A percentile compares a stretch with the other conserved stretches of the same genome.
Conservation (phyloP, 2,113 vertebrate species). For the Cardinalis cardinalis region DNA sequence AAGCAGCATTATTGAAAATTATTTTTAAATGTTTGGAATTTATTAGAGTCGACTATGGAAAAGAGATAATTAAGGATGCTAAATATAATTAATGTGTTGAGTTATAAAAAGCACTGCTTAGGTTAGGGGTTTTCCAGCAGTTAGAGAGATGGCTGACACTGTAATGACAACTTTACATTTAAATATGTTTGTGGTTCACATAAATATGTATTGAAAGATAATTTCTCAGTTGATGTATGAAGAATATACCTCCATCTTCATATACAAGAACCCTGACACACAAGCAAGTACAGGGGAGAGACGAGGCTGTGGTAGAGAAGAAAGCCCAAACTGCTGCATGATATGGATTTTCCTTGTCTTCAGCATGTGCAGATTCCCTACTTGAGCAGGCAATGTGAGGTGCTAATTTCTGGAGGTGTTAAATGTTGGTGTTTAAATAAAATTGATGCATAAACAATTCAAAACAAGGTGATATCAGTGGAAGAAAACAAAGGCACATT, state of each 20-base stretch:
- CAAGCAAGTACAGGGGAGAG: not conserved
- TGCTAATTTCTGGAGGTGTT: not conserved
- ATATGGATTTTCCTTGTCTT: not conserved
- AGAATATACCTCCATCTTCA: not conserved
- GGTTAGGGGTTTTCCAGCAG: slow-evolving; percentile 50
- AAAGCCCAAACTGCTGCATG: not conserved
- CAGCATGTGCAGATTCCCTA: not conserved
- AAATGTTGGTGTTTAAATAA: not conserved
- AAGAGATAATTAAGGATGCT: slow-evolving; percentile 59
- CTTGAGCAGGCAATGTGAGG: not conserved
- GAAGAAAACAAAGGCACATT: not conserved
- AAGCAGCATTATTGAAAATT: slow-evolving; percentile 51
- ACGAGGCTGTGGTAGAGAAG: not conserved
- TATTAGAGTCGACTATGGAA: slow-evolving; percentile 36
- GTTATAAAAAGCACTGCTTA: slow-evolving; percentile 58
- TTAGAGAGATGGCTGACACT: slow-evolving; percentile 11
- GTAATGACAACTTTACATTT: slow-evolving; percentile 42
- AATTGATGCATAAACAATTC: not conserved
- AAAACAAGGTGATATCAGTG: not conserved
- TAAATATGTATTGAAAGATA: slow-evolving; percentile 51
- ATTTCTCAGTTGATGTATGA: not conserved
- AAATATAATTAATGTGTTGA: slow-evolving; percentile 54
- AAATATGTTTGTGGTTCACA: slow-evolving; percentile 26
- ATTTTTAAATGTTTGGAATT: slow-evolving; percentile 56
- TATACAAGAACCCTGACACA: not conserved